phyloP scores from a whole-genome alignment of 2,797 vertebrate genomes.

The Muraenolepis orangiensis region DNA sequence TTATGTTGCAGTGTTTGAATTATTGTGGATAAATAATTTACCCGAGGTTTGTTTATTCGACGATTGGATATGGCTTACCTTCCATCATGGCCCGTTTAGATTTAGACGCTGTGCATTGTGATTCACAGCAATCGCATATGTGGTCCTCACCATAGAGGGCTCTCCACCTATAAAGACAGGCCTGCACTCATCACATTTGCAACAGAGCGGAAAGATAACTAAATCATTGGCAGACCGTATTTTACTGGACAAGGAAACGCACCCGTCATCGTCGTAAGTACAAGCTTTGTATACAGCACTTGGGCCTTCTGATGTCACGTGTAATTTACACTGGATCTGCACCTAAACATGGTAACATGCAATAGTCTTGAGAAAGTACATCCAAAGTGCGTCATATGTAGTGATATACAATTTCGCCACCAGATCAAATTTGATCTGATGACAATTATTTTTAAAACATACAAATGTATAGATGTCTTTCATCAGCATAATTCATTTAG shows the following conservation, averaged over 20 bases:
- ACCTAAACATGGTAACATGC: slow-evolving; percentile 48
- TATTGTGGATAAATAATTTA: too few species aligned
- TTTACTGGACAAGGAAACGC: background rate
- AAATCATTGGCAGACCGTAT: background rate
- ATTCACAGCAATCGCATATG: slow-evolving; percentile 70
- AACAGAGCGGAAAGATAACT: background rate
- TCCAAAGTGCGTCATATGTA: background rate
- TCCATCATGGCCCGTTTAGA: slow-evolving; percentile 43
- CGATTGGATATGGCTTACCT: slow-evolving; percentile 41
- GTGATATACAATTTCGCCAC: background rate
- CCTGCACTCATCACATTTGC: background rate
- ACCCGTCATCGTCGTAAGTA: slow-evolving; percentile 61
- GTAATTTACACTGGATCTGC: slow-evolving; percentile 61
- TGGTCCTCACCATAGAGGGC: slow-evolving; percentile 59
- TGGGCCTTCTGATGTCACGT: slow-evolving; percentile 42
- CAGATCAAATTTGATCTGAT: background rate
- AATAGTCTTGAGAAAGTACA: background rate
- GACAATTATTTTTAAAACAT: too few species aligned
- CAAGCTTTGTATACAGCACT: slow-evolving; percentile 67
- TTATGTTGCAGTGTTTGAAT: too few species aligned
- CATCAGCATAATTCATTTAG: background rate
- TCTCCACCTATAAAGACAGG: slow-evolving; percentile 57
- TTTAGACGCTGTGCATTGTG: slow-evolving; percentile 56
- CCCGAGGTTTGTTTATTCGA: too few species aligned
- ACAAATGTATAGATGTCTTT: background rate